Base-by-base conservation (phyloP, 2,888 invertebrate species). In the Pegoplata infirma region DNA sequence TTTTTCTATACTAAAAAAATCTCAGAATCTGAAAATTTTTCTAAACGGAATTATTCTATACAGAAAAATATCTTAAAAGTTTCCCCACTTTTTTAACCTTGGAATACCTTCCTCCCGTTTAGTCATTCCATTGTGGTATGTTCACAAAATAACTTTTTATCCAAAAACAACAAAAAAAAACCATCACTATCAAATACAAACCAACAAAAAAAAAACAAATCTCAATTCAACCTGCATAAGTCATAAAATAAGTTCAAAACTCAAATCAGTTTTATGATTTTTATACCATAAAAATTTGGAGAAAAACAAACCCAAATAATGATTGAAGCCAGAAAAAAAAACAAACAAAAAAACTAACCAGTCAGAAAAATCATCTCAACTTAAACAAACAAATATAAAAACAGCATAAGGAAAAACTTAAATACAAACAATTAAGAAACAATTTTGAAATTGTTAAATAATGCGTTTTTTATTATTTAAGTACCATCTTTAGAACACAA, bases 221-320 rank as follows among this genome's bases (percentile, higher is more conserved):
- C 8, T 49, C 58, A 66, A 49, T 21, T 25, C 10, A 28, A 58
- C 40, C 23, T 59, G 51, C 58, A 25, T 28, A 53, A 61, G 61
- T 56, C 71, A 46, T 72, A 63, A 72, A 71, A 72, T 2, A 40
- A 40, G 47, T 68, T 68, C 32, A 58, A 71, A 71, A 61, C 61
- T 71, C 46, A 53, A 69, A 61, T 61, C 44, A 12, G 21, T 55
- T 72, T 63, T 36, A 72, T 63, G 63, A 47, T 23, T 46, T 64
- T 36, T 32, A 55, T 21, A 23, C 19, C 46, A 63, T 47, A 47
- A 55, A 72, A 53, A n/a, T n/a, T n/a, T 40, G 49, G n/a, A 23
- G 4, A 47, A 8, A 58, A 58, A 56, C 58, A 49, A 17, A n/a
- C n/a, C n/a, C 53, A 47, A 58, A 55, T 12, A 28, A 44, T 67